Base-by-base conservation (phyloP, 1,140 invertebrate species). In the Pseudoatta argentina region DNA sequence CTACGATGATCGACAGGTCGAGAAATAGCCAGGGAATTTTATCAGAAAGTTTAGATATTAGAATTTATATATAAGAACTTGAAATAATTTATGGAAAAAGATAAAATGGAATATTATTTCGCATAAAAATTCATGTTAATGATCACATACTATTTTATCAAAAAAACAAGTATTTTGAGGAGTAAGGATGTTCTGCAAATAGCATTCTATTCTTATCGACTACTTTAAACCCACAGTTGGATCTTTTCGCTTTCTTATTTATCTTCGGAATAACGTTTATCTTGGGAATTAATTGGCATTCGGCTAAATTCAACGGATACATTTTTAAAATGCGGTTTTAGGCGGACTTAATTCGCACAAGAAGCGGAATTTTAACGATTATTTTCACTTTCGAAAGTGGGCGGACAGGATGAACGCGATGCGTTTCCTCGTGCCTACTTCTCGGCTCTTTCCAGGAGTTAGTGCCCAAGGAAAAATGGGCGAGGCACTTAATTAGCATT, bases 401-500 rank as follows among this genome's bases (percentile, higher is more conserved):
- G 24, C 78, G 59, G 57, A 48, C 53, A 48, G 12, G 34, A 77
- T 27, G 30, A 67, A 30, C 24, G 44, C 21, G 77, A 57, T 59
- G 64, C 48, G 66, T n/a, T 55, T 75, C 27, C 53, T 48, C n/a
- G 21, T 82, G 6, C 12, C 39, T 18, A 10, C 30, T 64, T 8
- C 76, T 66, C 67, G 24, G n/a, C 75, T 66, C 16, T 18, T 63
- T 51, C n/a, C 57, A 75, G 73, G 64, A 64, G 72, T 77, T 72
- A 89, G 44, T 87, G 72, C 66, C 85, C 21, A 24, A 64, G 14
- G 63, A 81, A 89, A 89, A 89, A 90, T 86, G 90, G 91, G 85
- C 89, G 83, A 89, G 87, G 86, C 85, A 88, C 89, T 75, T 93
- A 92, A 94, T 94, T 94, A 92, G 86, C 88, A 94, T 94, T 93